Evolutionary conservation across 2,797 vertebrate genomes (phyloP), one percentile per base, ranked within the genome.

Genomic region (Sebastes cheni): DNA sequence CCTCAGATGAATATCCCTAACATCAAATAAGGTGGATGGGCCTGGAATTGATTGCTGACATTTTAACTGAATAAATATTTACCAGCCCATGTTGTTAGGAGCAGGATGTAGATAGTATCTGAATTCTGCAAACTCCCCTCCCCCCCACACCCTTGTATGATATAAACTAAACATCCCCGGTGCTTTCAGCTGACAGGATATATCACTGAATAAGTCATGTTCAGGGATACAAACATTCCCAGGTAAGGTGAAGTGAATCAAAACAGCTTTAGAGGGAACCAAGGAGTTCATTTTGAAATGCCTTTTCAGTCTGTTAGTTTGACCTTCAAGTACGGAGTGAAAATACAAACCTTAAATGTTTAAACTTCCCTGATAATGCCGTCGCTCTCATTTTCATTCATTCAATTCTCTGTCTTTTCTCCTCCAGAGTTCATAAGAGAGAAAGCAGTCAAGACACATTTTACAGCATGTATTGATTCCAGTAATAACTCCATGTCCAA

Each of bases 131-230:
- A 32, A n/a, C n/a, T n/a, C 20, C 20, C n/a, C 77, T 4, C 69
- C 29, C 4, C 25, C 29, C 22, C 30, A 2, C 5, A 55, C 27
- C 27, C 34, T 66, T 52, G 39, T 79, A 75, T 72, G 58, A 89
- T 83, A 71, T 84, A 83, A 86, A 77, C 74, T 80, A 86, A 89
- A 90, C 83, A 89, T 91, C 70, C 50, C 73, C 8, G 0, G 59
- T 67, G 83, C 62, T 86, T 83, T 67, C 72, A 80, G 52, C 83
- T 79, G 80, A 88, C 77, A 82, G 67, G 79, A 82, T 66, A 81
- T 82, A 81, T 72, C 67, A 16, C 78, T 91, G 88, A 93, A 93
- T 94, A 92, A 92, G 85, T 90, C 82, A 90, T 89, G 78, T 77
- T 72, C 72, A 67, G 86, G 83, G 88, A 91, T 83, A 79, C 66